These are phyloP conservation scores for Napeogenes sylphis DNA, from an alignment of 2,888 invertebrate species.

Conservation along the genomic window DNA sequence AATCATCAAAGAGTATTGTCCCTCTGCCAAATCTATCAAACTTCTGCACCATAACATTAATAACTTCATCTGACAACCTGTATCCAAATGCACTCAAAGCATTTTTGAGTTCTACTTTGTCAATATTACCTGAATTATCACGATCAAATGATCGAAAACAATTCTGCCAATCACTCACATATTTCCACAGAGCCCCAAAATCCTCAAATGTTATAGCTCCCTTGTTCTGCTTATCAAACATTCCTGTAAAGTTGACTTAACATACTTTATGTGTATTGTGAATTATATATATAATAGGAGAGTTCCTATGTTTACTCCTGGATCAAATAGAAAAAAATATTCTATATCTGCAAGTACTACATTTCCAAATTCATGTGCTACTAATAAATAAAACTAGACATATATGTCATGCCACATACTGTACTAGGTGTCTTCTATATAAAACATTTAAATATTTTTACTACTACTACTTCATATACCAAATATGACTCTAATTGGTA, in stretches of 20 bases:
- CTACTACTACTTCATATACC: too few species aligned
- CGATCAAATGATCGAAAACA: conserved; percentile 96
- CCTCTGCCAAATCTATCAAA: conserved; percentile 96
- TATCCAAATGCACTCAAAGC: conserved; percentile 95
- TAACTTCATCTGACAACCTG: conserved; percentile 88
- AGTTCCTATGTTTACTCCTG: conserved; percentile 7
- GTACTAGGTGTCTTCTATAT: too few species aligned
- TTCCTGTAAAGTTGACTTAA: conserved; percentile 75
- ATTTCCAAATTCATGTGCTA: too few species aligned
- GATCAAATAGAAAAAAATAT: too few species aligned
- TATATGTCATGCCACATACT: too few species aligned
- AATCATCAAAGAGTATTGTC: conserved; percentile 97
- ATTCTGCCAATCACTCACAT: conserved; percentile 98
- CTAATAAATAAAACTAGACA: too few species aligned
- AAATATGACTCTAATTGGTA: too few species aligned
- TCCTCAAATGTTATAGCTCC: conserved; percentile 96
- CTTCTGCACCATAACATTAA: conserved; percentile 89
- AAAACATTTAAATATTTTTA: too few species aligned
- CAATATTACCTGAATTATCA: conserved; percentile 95
- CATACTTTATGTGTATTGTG: too few species aligned
- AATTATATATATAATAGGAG: conserved; percentile 1
- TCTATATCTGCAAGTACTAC: too few species aligned
- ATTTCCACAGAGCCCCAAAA: conserved; percentile 98
- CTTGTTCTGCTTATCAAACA: conserved; percentile 95
- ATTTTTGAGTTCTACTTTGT: conserved; percentile 90